Percentiles rank a stretch among this genome's conserved stretches.
These are phyloP conservation scores for Zelleria hepariella DNA, from an alignment of 2,888 invertebrate genomes.

Conservation along the genomic window DNA sequence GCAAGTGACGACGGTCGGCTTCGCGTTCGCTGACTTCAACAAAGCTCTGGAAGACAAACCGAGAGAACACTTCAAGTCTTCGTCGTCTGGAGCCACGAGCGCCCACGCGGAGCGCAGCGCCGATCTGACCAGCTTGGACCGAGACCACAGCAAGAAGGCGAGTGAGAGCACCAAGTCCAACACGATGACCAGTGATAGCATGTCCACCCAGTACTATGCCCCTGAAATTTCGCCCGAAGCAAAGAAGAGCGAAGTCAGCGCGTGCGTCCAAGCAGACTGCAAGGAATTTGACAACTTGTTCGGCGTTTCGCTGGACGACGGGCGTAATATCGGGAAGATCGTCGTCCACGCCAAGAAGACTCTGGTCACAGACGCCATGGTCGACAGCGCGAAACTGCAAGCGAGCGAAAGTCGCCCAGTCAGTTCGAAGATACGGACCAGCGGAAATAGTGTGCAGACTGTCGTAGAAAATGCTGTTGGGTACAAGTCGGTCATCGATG, in stretches of 20 bases:
- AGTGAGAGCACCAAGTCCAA: not conserved
- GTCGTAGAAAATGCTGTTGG: not conserved
- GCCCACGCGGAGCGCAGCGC: not conserved
- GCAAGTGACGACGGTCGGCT: slow-evolving; percentile 48
- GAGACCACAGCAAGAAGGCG: not conserved
- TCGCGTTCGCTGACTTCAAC: slow-evolving; percentile 30
- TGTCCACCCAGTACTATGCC: not conserved
- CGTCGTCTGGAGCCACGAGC: not conserved
- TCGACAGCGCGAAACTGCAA: not conserved
- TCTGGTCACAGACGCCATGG: not conserved
- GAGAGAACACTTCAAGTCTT: not conserved
- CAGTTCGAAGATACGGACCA: not conserved
- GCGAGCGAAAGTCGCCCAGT: not conserved
- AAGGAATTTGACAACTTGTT: not conserved
- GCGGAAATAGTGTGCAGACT: not conserved
- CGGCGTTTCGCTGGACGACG: not conserved
- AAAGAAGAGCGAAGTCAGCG: not conserved
- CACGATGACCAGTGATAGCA: not conserved
- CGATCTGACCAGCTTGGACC: not conserved
- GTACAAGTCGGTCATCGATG: not conserved
- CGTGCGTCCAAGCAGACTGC: not conserved
- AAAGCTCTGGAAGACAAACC: not conserved
- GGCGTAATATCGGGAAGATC: not conserved
- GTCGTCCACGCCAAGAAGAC: not conserved
- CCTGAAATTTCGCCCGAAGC: not conserved